Evolutionary conservation across 2,888 invertebrate genomes (phyloP).

Genomic region (Nemoura dubitans): DNA sequence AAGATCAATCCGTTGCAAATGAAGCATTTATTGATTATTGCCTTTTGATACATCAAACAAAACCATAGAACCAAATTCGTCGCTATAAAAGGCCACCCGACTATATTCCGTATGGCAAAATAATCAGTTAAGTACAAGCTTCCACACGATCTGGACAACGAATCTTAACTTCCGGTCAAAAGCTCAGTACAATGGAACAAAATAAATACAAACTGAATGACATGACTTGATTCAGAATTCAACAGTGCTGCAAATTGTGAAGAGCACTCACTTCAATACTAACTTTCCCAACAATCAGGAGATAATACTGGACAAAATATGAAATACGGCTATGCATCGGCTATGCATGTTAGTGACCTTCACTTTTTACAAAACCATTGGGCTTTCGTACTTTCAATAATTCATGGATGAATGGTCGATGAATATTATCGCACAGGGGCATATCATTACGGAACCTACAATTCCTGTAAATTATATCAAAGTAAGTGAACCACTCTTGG

Average conservation of each 20-base stretch:
- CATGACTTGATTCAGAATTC: not conserved
- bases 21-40: conserved; percentile 3
- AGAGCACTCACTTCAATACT: not conserved
- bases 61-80: not conserved
- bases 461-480: not conserved
- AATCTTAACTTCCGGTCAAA: not conserved
- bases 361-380: not conserved
- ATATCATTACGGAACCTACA: not conserved
- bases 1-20: not conserved
- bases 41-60: not conserved
- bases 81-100: not conserved
- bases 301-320: not conserved
- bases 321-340: not conserved
- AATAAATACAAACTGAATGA: not conserved
- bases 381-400: not conserved
- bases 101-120: not conserved
- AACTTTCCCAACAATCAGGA: not conserved
- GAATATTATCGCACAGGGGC: too few relatives aligned
- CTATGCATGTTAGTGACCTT: not conserved
- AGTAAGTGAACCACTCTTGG: not conserved
- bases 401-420: not conserved
- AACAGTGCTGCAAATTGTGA: not conserved
- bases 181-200: not conserved
- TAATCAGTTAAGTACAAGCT: not conserved
- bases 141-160: not conserved